phyloP scores from a whole-genome alignment of 2,113 vertebrate species.

The Gracilinanus agilis region DNA sequence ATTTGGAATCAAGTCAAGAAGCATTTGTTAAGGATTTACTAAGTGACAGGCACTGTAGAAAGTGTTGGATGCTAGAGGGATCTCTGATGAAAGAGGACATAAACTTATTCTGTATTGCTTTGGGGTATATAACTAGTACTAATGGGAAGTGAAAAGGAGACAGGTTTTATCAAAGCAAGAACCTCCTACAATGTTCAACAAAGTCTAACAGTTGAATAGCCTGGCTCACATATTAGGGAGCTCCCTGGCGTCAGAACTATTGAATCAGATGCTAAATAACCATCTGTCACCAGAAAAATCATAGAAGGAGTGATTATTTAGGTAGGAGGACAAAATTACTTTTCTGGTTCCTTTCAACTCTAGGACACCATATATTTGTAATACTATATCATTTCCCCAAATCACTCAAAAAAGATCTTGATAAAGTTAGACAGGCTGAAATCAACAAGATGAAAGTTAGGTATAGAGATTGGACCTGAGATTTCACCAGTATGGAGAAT shows the following conservation, averaged over 20 bases:
- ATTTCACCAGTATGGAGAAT: background rate
- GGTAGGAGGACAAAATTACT: background rate
- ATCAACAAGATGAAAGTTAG: background rate
- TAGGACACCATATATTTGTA: background rate
- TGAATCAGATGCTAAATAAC: background rate
- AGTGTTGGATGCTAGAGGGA: background rate
- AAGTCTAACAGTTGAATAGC: background rate
- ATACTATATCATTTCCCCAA: background rate
- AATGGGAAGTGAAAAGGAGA: background rate
- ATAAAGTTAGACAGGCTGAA: background rate
- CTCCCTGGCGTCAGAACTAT: background rate
- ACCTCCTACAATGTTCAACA: background rate
- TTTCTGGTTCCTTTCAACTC: background rate
- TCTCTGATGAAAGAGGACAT: background rate
- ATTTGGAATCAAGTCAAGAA: background rate
- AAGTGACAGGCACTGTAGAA: background rate
- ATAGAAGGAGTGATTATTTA: background rate
- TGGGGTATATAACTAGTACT: background rate
- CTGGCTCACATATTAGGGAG: background rate
- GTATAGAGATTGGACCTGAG: background rate
- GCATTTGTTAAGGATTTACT: background rate
- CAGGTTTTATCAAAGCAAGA: background rate
- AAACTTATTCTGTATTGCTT: slow-evolving; percentile 20
- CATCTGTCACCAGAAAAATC: background rate
- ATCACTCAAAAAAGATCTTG: background rate